A percentile compares a stretch with the other conserved stretches of the same genome.
phyloP scores from a whole-genome alignment of 1,140 invertebrate genomes.

The Pseudomyrmex concolor region DNA sequence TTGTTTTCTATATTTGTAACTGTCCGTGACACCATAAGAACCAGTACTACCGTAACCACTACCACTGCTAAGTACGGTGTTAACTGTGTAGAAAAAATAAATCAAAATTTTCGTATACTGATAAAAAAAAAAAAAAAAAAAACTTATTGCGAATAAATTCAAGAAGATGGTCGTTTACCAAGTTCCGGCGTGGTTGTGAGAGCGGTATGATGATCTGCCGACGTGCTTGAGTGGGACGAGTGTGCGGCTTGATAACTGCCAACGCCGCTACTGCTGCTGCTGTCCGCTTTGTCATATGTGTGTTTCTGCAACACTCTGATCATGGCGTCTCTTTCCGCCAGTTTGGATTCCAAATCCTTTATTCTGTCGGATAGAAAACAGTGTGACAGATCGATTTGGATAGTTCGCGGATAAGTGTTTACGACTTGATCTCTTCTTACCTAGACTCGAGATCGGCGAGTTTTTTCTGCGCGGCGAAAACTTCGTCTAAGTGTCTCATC shows the following conservation, averaged over 20 bases:
- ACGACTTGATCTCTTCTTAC: constrained; percentile 79
- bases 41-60: constrained; percentile 87
- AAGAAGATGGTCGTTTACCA: constrained; percentile 71
- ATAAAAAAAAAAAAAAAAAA: not conserved
- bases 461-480: constrained; percentile 93
- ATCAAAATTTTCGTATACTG: constrained; percentile 12
- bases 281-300: constrained; percentile 88
- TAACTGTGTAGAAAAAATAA: constrained; percentile 78
- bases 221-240: constrained; percentile 84
- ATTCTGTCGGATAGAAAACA: constrained; percentile 86
- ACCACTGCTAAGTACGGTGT: constrained; percentile 86
- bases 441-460: constrained; percentile 93
- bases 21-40: constrained; percentile 87
- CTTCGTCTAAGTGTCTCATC: constrained; percentile 94
- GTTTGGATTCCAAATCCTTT: constrained; percentile 94
- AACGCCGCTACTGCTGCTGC: constrained; percentile 83
- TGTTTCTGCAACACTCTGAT: constrained; percentile 94
- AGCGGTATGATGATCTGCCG: constrained; percentile 81
- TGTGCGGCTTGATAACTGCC: constrained; percentile 84
- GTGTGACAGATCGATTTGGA: not conserved
- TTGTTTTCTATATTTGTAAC: constrained; percentile 86
- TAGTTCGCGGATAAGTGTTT: not conserved
- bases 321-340: constrained; percentile 95
- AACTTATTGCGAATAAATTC: constrained; percentile 20
- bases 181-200: constrained; percentile 83